Evolutionary conservation across 1,140 invertebrate genomes (phyloP).

Genomic region (Elysia chlorotica): DNA sequence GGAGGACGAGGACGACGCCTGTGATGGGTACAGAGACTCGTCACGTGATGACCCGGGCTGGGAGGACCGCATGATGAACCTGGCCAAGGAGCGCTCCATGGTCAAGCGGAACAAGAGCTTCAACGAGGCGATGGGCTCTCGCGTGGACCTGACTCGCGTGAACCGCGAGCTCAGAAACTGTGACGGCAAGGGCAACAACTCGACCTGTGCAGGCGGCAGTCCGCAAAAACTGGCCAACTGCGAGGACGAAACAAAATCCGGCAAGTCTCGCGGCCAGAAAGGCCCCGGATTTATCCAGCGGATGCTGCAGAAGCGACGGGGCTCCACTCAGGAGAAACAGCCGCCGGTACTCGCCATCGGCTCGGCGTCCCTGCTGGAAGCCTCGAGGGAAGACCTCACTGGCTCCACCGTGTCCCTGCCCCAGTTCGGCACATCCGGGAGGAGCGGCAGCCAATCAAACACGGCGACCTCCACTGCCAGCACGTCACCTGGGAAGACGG

Average conservation of each 20-base stretch:
- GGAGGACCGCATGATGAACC: too few relatives aligned
- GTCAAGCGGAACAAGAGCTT: conserved; percentile 7
- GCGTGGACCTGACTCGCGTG: neutral
- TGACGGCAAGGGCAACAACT: too few relatives aligned
- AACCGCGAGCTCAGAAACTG: too few relatives aligned
- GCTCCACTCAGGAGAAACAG: conserved; percentile 30
- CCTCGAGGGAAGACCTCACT: too few relatives aligned
- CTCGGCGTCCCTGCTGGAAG: too few relatives aligned
- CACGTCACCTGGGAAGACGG: conserved; percentile 12
- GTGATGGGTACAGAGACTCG: neutral
- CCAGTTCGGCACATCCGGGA: neutral
- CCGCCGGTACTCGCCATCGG: too few relatives aligned
- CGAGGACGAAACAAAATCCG: conserved; percentile 1
- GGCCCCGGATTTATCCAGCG: conserved; percentile 45
- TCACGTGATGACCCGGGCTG: too few relatives aligned
- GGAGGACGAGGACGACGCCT: neutral
- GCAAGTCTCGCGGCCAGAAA: conserved; percentile 24
- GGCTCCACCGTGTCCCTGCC: neutral
- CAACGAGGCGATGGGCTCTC: neutral
- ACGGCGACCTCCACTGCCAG: neutral
- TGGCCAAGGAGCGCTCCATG: neutral
- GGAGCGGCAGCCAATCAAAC: neutral
- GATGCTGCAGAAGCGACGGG: conserved; percentile 44
- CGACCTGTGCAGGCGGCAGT: conserved; percentile 3
- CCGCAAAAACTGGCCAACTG: neutral